phyloP scores from a whole-genome alignment of 2,888 invertebrate species.

The Strigamia transsilvanica region DNA sequence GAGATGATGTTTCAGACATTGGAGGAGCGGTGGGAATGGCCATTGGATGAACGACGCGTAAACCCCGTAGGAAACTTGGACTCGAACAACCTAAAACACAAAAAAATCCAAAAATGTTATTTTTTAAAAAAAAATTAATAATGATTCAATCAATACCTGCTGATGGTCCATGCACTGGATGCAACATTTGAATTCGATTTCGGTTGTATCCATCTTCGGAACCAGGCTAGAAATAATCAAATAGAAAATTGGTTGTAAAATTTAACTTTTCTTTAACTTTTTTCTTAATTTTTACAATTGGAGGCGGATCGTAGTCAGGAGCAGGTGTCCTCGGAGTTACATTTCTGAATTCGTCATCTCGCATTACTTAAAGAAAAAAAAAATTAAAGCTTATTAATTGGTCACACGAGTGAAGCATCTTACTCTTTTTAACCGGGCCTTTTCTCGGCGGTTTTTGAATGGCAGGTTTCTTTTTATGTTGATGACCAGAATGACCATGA shows the following conservation, averaged over 20 bases:
- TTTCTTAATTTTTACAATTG: constrained; percentile 50
- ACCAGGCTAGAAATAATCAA: constrained; percentile 48
- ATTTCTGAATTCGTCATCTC: constrained; percentile 51
- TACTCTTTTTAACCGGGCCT: constrained; percentile 32
- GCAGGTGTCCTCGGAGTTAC: constrained; percentile 52
- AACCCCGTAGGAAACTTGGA: constrained; percentile 53
- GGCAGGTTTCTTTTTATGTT: constrained; percentile 51
- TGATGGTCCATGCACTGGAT: constrained; percentile 52
- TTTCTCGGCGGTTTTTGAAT: constrained; percentile 43
- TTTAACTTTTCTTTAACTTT: not conserved
- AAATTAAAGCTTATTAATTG: not conserved
- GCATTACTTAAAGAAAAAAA: constrained; percentile 10
- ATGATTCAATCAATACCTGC: constrained; percentile 13
- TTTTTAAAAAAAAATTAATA: not conserved
- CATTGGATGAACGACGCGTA: constrained; percentile 55
- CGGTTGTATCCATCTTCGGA: constrained; percentile 53
- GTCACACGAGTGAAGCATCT: not conserved
- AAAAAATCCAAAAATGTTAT: not conserved
- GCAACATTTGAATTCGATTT: constrained; percentile 53
- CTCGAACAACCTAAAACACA: constrained; percentile 43
- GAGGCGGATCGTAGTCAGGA: constrained; percentile 54
- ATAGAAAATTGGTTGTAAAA: not conserved
- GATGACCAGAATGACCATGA: constrained; percentile 34
- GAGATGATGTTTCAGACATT: constrained; percentile 55
- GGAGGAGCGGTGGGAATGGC: constrained; percentile 57